phyloP scores from a whole-genome alignment of 2,888 invertebrate species.

The Alviniconcha strummeri region DNA sequence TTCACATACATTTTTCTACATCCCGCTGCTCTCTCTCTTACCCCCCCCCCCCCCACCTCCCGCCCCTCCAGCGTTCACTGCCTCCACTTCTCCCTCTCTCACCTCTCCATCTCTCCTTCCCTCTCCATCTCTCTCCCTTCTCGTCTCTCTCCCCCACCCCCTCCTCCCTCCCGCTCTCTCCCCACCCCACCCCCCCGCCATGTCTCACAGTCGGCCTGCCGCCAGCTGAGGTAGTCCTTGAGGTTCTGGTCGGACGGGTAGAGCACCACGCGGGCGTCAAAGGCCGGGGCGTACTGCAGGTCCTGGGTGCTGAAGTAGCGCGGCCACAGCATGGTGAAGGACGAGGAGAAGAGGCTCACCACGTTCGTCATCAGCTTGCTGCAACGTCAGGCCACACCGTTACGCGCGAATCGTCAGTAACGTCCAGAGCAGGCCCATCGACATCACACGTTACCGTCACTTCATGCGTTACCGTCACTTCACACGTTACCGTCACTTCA shows the following conservation, averaged over 20 bases:
- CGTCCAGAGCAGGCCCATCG: too few relatives aligned
- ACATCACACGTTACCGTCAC: too few relatives aligned
- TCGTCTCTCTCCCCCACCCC: neutral
- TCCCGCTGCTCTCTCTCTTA: neutral
- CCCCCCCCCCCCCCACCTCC: neutral
- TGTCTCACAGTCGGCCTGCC: constrained; percentile 72
- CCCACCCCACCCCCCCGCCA: neutral
- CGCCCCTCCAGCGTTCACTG: too few relatives aligned
- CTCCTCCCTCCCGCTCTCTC: neutral
- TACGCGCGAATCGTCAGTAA: too few relatives aligned
- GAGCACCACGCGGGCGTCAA: constrained; percentile 90
- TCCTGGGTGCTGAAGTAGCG: constrained; percentile 82
- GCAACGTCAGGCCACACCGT: constrained; percentile 39
- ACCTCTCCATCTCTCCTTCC: neutral
- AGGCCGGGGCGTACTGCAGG: constrained; percentile 91
- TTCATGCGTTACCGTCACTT: too few relatives aligned
- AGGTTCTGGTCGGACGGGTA: constrained; percentile 92
- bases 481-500: too few relatives aligned
- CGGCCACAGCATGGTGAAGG: constrained; percentile 91
- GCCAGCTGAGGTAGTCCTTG: constrained; percentile 74
- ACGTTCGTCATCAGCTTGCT: constrained; percentile 90
- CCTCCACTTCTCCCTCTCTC: neutral
- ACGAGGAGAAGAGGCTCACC: constrained; percentile 90
- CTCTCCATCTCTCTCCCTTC: neutral
- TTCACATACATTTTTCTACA: too few relatives aligned